A percentile compares a stretch with the other conserved stretches of the same genome.
These are phyloP conservation scores for Noturus placidus DNA, from an alignment of 2,113 vertebrate genomes.

Conservation along the genomic window DNA sequence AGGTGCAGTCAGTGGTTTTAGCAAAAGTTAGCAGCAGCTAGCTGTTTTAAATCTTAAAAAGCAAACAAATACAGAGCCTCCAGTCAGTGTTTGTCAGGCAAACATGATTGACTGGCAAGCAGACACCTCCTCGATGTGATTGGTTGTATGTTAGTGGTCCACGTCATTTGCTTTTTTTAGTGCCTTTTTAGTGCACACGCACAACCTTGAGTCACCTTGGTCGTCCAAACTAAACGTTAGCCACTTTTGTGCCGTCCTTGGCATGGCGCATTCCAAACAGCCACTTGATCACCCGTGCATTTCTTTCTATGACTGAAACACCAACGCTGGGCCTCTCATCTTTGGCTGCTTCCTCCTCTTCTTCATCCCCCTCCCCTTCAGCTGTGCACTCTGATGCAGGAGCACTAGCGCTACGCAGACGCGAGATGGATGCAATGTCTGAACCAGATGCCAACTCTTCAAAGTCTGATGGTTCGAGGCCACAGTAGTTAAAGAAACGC, in stretches of 20 bases:
- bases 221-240: constrained; percentile 53
- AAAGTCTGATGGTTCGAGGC: constrained; percentile 84
- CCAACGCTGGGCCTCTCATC: constrained; percentile 77
- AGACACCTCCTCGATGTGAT: neutral
- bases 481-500: constrained; percentile 95
- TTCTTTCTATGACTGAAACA: constrained; percentile 88
- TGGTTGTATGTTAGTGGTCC: neutral
- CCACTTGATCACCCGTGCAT: constrained; percentile 95
- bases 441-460: constrained; percentile 78
- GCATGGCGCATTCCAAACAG: constrained; percentile 84
- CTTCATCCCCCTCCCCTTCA: constrained; percentile 60
- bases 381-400: constrained; percentile 80
- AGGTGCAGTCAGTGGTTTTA: neutral
- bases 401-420: constrained; percentile 86
- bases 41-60: neutral
- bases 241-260: constrained; percentile 67
- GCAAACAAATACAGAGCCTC: neutral
- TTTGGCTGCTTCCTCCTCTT: constrained; percentile 41
- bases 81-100: neutral
- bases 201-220: neutral
- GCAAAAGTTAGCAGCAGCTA: neutral
- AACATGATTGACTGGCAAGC: neutral
- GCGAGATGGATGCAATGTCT: constrained; percentile 86
- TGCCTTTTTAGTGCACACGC: neutral
- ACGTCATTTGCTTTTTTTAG: neutral